These are phyloP conservation scores for Clinocottus analis DNA, from an alignment of 2,113 vertebrate species.

Conservation along the genomic window DNA sequence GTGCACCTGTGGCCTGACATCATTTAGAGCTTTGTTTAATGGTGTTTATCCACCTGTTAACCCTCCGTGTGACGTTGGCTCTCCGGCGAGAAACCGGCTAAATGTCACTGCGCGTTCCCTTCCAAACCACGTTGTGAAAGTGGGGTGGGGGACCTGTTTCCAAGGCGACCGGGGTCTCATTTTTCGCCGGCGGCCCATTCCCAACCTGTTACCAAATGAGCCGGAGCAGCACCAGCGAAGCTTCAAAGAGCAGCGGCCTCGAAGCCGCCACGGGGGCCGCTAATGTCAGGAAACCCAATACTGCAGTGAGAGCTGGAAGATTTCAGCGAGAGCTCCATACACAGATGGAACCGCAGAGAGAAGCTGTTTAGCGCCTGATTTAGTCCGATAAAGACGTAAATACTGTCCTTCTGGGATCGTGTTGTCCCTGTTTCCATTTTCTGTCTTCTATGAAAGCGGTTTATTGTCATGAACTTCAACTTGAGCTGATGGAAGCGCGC, in stretches of 20 bases:
- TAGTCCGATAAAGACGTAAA: conserved; percentile 1
- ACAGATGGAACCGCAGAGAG: conserved; percentile 47
- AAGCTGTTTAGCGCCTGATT: conserved; percentile 36
- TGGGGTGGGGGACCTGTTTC: conserved; percentile 82
- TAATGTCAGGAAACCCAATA: conserved; percentile 91
- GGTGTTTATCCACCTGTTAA: conserved; percentile 40
- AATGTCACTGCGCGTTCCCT: conserved; percentile 80
- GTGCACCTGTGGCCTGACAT: background rate
- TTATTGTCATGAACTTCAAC: conserved; percentile 47
- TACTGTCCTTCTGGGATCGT: background rate
- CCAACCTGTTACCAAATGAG: conserved; percentile 98
- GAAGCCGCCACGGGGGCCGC: conserved; percentile 82
- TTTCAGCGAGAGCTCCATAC: conserved; percentile 54
- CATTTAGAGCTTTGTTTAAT: conserved; percentile 13
- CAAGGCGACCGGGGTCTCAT: conserved; percentile 88
- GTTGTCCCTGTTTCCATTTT: background rate
- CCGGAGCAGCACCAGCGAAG: conserved; percentile 73
- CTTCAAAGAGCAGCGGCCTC: conserved; percentile 85
- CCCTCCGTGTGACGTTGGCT: conserved; percentile 26
- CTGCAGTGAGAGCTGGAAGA: conserved; percentile 73
- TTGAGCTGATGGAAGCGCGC: conserved; percentile 32
- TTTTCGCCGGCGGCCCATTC: conserved; percentile 92
- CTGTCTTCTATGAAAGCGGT: conserved; percentile 32
- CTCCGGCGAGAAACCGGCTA: conserved; percentile 59
- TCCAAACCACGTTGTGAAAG: conserved; percentile 67